Base-by-base conservation (phyloP, 2,797 vertebrate genomes). In the Naso thynnoides region DNA sequence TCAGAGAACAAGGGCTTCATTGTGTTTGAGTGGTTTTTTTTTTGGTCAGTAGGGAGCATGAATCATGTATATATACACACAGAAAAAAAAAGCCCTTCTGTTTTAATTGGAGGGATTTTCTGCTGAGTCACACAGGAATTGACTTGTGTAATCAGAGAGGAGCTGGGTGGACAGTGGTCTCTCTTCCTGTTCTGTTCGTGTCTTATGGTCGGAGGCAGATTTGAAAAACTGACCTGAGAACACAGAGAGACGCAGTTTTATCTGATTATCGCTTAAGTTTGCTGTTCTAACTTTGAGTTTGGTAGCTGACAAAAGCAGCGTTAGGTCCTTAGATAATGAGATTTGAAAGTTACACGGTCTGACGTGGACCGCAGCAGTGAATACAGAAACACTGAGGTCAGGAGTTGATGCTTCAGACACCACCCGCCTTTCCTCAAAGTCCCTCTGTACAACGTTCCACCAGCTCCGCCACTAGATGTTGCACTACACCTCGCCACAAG, bases 1-100 rank as follows among this genome's bases (percentile, higher is more conserved):
- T 62, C 15, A 79, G 79, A 26, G 66, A 88, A 90, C 85, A 92
- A 88, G 73, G 55, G 52, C 66, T 76, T 81, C 73, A 87, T 85
- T 92, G 87, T 91, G 73, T 76, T 68, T 31, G 44, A 78, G 63
- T 38, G 23, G 47, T 48, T 79, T 73, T 62, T 73, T 80, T 76
- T 65, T 52, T 58, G 77, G 59, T 39, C 77, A 63, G 38, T 61
- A 45, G 74, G 55, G 69, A 83, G 36, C 64, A 79, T 89, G 79
- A 86, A 81, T 83, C 75, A 82, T 70, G 33, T 9, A 65, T 55
- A 72, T 45, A 69, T 59, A 70, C 70, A 70, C 39, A 76, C 42
- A 26, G 57, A 69, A 54, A 73, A 26, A 78, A 64, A 62, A 69
- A 70, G 33, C 11, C 63, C 49, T 52, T 79, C 41, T 83, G 41